A percentile compares a stretch with the other conserved stretches of the same genome.
These are phyloP conservation scores for Drosophila bocki DNA, from an alignment of 1,140 invertebrate genomes.

Conservation along the genomic window DNA sequence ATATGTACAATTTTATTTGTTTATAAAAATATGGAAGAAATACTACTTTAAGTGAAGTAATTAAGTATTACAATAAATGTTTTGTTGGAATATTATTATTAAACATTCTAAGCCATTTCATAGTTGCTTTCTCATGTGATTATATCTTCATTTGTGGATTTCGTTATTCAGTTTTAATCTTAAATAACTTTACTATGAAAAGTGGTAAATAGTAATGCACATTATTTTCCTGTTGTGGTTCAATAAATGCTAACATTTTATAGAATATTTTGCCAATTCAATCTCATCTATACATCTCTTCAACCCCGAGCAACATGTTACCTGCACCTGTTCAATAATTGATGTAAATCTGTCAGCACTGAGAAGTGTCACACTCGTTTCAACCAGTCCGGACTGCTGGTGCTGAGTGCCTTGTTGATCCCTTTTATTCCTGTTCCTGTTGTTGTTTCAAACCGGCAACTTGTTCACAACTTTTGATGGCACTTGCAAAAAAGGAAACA, in stretches of 20 bases:
- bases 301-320: conserved; percentile 35
- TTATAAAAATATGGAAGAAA: not conserved
- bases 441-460: conserved; percentile 56
- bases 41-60: not conserved
- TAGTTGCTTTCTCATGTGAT: too few species aligned
- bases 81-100: too few species aligned
- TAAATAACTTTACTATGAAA: not conserved
- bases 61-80: not conserved
- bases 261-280: not conserved
- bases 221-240: not conserved
- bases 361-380: conserved; percentile 67
- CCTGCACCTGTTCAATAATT: conserved; percentile 66
- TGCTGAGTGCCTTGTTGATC: conserved; percentile 73
- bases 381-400: conserved; percentile 23
- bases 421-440: conserved; percentile 40
- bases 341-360: conserved; percentile 73
- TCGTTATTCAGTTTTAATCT: too few species aligned
- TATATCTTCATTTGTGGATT: too few species aligned
- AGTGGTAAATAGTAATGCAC: not conserved
- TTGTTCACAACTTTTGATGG: conserved; percentile 70
- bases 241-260: not conserved
- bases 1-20: not conserved
- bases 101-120: too few species aligned
- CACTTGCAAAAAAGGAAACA: conserved; percentile 34
- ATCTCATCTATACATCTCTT: not conserved